phyloP scores from a whole-genome alignment of 2,888 invertebrate species.

The Nemoura dubitans region DNA sequence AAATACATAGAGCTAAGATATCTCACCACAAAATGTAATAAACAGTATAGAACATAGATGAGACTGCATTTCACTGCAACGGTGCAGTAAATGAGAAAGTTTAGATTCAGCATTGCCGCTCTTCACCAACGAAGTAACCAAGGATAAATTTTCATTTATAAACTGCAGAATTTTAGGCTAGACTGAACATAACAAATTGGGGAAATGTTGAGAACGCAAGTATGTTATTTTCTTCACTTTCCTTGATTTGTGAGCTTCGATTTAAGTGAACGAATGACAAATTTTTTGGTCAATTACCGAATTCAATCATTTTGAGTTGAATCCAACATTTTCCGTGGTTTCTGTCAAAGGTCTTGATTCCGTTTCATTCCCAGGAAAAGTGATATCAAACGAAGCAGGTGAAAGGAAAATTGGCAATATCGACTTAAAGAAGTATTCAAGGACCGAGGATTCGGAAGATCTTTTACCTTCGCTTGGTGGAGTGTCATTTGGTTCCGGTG shows the following conservation, averaged over 20 bases:
- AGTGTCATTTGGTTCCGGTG: neutral
- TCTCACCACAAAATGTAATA: constrained; percentile 7
- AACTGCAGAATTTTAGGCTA: no score
- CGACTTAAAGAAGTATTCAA: neutral
- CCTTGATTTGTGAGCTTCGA: neutral
- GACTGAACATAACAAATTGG: neutral
- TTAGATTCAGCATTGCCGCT: neutral
- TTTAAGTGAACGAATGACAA: neutral
- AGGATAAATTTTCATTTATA: neutral
- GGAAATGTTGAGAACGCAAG: neutral
- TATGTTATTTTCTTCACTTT: neutral
- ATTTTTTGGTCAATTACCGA: neutral
- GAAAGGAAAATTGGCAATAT: neutral
- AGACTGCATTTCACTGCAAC: neutral
- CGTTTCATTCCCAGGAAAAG: neutral
- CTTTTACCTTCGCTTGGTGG: neutral
- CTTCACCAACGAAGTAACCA: neutral
- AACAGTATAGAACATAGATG: neutral
- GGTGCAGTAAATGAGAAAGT: neutral
- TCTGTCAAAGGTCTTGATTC: neutral
- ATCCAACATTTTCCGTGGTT: neutral
- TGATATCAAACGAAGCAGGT: neutral
- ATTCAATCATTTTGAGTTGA: neutral
- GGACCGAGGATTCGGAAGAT: neutral
- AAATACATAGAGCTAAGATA: constrained; percentile 12